Base-by-base conservation (phyloP, 1,140 invertebrate species). In the Belonocnema kinseyi region DNA sequence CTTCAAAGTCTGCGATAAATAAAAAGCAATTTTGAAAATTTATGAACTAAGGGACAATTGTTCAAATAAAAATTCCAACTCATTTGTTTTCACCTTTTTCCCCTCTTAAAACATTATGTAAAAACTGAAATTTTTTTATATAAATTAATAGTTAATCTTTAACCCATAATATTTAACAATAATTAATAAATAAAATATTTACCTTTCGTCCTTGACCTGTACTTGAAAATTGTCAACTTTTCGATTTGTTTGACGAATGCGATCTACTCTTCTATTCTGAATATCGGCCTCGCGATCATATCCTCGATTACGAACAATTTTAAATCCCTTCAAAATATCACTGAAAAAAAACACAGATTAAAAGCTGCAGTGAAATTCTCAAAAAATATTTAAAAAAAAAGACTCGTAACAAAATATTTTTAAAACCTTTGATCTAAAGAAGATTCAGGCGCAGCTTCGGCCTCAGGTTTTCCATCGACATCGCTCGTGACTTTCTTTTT, bases 281-380 rank as follows among this genome's bases (percentile, higher is more conserved):
- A 33, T 14, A 61, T 61, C 19, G 1, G 12, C 11, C 4, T 33
- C 26, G 12, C 21, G 21, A 16, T n/a, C 16, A 73, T 14, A 12
- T 40, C 26, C 14, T 40, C 21, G 33, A 10, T 73, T n/a, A 11
- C 58, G 17, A 66, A 19, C 95, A 53, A 96, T 93, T 89, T 96
- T 95, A 95, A 96, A 96, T 26, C 94, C 94, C 66, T 93, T 91
- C 82, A 96, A 91, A 19, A 96, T 85, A 56, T 95, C 93, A 92
- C 95, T 96, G 86, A 79, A 92, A 91, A 50, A 76, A 56, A 72
- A 70, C 26, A 75, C 75, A 51, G 70, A 81, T 83, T 75, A 79
- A 53, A 76, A 40, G 2, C 13, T 54, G 40, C 40, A 40, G 40
- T 40, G 3, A 40, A 7, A 40, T 40, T 40, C 40, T 8, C 6